Base-by-base conservation (phyloP, 2,888 invertebrate species). In the Liodrosophila aerea region DNA sequence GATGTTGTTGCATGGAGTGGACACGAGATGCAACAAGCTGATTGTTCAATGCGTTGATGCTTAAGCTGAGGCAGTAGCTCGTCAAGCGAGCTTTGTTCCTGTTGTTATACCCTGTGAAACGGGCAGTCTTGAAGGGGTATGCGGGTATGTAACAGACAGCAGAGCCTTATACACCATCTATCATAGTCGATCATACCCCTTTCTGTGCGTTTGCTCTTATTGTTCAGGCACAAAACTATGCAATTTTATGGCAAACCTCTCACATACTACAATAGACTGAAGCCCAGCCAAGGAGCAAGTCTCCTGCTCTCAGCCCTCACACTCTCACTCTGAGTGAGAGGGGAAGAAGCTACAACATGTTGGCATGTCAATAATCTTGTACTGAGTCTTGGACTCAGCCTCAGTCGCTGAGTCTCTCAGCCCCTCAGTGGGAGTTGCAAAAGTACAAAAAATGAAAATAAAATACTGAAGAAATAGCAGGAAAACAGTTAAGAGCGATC, bases 211-310 rank as follows among this genome's bases (percentile, higher is more conserved):
- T 52, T 56, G 33, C 22, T 22, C 22, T 22, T 5, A 22, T 22
- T 22, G 22, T 22, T 47, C 67, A 51, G 41, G 40, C 53, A 61
- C 59, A 51, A 60, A 63, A 59, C 73, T 63, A 73, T 87, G 85
- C 87, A 85, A 87, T 82, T 85, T 77, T 62, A 80, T 77, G 74
- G 86, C 78, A 69, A 77, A 74, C 72, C 82, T 80, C 80, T 85
- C 85, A 83, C 83, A 85, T 76, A 62, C 67, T 76, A 62, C 67
- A 75, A 60, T 54, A 49, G 47, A 37, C 49, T 50, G 44, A 39
- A 58, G 57, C 13, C 45, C 4, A n/a, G 41, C 50, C 53, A 52
- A 57, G 43, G 43, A 61, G 41, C 33, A 39, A 44, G 45, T 46
- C 52, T 29, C 27, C 11, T 34, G 27, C 40, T 16, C 47, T n/a